Base-by-base conservation (phyloP, 2,797 vertebrate species). In the Natrix natrix region DNA sequence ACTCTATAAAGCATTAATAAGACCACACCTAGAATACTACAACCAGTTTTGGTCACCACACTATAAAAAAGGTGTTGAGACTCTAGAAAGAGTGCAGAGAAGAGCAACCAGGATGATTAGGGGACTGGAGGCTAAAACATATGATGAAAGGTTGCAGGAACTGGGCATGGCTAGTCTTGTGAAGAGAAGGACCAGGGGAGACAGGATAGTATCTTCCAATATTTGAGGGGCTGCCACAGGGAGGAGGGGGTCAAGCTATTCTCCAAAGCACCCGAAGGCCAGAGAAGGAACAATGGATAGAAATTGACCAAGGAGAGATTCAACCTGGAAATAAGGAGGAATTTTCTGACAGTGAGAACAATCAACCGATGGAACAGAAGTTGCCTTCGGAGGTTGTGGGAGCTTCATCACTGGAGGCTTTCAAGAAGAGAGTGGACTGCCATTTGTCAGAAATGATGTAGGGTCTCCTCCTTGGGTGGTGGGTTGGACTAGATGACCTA, bases 341-440 rank as follows among this genome's bases (percentile, higher is more conserved):
- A n/a, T n/a, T 66, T 14, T 12, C 12, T 14, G 0, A n/a, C 12
- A n/a, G 63, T 14, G 28, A 66, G 12, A 5, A n/a, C 12, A 66
- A n/a, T n/a, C 5, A n/a, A n/a, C 0, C 63, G 4, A 0, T 14
- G 61, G 11, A 63, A 63, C 0, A 0, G 1, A 52, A 52, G 11
- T 63, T 63, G 28, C 12, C 1, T 66, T 14, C 28, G 2, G 1
- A 66, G 2, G 28, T 14, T 66, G 28, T 14, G 1, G 12, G 28
- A n/a, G 12, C 28, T 1, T 28, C 28, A n/a, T 66, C 28, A 5
- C 28, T 61, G 60, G 60, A 61, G 3, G 24, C 3, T 61, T 63
- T 61, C 24, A 61, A 61, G 24, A 61, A 26, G 61, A 63, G 61
- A 10, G 1, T 66, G 63, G 13, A n/a, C 63, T 6, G 28, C 63